These are phyloP conservation scores for Zoroaster sp. DNA, from an alignment of 53 echinoderm and acorn worm genomes.

Conservation along the genomic window DNA sequence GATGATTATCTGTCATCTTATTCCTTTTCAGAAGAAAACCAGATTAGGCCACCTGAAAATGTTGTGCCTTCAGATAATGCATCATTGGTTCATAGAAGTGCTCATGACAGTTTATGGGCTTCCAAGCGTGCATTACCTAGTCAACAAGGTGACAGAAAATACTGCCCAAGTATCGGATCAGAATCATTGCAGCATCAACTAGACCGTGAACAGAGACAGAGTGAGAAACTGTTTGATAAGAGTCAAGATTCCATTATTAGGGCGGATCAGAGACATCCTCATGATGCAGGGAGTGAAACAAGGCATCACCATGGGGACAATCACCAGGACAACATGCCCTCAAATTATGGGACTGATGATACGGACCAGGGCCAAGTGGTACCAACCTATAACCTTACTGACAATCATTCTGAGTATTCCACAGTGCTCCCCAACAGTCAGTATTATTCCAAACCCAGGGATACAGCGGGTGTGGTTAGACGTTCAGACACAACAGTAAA, in stretches of 20 bases:
- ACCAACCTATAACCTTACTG: not conserved
- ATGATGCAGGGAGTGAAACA: not conserved
- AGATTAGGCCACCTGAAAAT: not conserved
- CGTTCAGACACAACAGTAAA: not conserved
- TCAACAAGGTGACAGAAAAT: not conserved
- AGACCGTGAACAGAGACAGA: not conserved
- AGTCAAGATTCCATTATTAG: not conserved
- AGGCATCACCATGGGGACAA: not conserved
- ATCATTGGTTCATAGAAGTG: not conserved
- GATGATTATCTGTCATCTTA: not conserved
- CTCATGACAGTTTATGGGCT: not conserved
- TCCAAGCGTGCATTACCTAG: not conserved
- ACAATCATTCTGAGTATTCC: not conserved
- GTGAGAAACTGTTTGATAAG: not conserved
- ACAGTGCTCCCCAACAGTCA: not conserved
- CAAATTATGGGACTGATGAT: slow-evolving; percentile 11
- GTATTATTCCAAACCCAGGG: slow-evolving; percentile 1
- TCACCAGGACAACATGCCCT: not conserved
- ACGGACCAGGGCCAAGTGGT: slow-evolving; percentile 39
- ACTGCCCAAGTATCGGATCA: not conserved
- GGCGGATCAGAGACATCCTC: not conserved
- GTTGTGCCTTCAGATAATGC: not conserved
- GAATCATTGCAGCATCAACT: not conserved
- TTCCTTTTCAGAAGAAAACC: not conserved
- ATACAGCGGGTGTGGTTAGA: not conserved